phyloP scores from a whole-genome alignment of 2,888 invertebrate species.

The Mesorhabditis spiculigera region DNA sequence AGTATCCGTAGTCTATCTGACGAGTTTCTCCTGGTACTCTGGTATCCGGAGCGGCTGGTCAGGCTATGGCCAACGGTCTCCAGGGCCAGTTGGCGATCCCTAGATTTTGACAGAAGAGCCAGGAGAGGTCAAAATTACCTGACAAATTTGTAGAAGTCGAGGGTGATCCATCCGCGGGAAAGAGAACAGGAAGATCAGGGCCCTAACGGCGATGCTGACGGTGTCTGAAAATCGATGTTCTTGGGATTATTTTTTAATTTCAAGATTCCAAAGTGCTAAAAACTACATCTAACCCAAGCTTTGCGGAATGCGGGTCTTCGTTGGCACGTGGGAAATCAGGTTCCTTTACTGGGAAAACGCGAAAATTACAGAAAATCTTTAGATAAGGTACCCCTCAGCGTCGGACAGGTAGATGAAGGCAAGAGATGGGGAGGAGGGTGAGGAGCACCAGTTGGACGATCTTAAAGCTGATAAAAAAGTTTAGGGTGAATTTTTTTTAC shows the following conservation, averaged over 20 bases:
- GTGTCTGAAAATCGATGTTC: background rate
- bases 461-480: background rate
- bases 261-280: background rate
- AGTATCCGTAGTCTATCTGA: background rate
- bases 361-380: background rate
- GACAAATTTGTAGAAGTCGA: background rate
- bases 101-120: background rate
- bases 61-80: background rate
- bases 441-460: background rate
- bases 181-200: background rate
- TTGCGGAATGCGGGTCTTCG: background rate
- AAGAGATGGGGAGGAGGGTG: background rate
- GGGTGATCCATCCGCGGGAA: conserved; percentile 6
- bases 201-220: background rate
- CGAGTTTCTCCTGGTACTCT: conserved; percentile 6
- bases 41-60: background rate
- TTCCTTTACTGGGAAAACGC: background rate
- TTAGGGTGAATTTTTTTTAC: background rate
- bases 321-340: background rate
- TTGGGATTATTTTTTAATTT: no score
- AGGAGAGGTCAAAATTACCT: background rate
- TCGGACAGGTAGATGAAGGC: background rate
- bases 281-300: background rate
- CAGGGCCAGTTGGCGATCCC: background rate
- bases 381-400: background rate